Base-by-base conservation (phyloP, 1,140 invertebrate species). In the Zaprionus ghesquierei region DNA sequence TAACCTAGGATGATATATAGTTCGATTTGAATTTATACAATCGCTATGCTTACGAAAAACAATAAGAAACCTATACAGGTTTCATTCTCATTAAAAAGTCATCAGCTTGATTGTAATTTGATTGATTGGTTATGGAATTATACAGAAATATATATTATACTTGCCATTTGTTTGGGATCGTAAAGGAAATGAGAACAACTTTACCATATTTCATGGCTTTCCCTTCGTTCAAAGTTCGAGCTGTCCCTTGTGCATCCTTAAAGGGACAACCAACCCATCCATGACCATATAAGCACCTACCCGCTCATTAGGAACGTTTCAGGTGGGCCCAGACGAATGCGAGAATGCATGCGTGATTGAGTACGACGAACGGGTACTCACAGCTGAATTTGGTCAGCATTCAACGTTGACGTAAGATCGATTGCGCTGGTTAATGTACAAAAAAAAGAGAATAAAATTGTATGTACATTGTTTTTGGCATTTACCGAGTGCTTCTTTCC, bases 381-480 rank as follows among this genome's bases (percentile, higher is more conserved):
- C 31, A 23, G 41, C 56, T 69, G 46, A 55, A 69, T 56, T 62
- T 79, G 77, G 72, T 61, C 64, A 70, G 64, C 44, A 66, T 70
- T 27, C 77, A 54, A 27, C 60, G 76, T 81, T 87, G 82, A 81
- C 81, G 81, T 54, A 87, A 86, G 79, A 72, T 71, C 82, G 29
- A 71, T 81, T 23, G 79, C 77, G 74, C 38, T 81, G 77, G 75
- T 59, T 50, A 61, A 69, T 75, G 22, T 31, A 50, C 29, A 55
- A 44, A 51, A 38, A 31, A 54, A 23, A 33, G 27, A 29, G 33
- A 38, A 29, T 35, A 31, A n/a, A 12, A 33, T 27, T 22, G 6
- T 25, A 20, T n/a, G 29, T 64, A 51, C 71, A 63, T 71, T 73
- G 58, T 68, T 61, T 58, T 55, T 41, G 51, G 59, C 53, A 70